A percentile compares a stretch with the other conserved stretches of the same genome.
Evolutionary conservation across 2,797 vertebrate species (phyloP).

Genomic region (Eutrigla gurnardus): DNA sequence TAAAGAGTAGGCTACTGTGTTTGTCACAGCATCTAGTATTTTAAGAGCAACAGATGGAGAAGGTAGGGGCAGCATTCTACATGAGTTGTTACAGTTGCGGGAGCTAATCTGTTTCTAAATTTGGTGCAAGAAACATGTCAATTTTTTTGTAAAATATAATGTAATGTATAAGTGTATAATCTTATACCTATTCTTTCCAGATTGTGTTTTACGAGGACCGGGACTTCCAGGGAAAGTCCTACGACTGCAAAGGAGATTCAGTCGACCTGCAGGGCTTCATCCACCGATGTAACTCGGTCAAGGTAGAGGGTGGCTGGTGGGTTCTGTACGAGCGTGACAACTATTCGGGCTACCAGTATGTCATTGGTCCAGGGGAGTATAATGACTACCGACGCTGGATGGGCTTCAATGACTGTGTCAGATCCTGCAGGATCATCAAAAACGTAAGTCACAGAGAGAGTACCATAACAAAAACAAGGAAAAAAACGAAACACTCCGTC

Average conservation of each 20-base stretch:
- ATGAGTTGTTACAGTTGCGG: neutral
- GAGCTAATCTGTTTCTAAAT: neutral
- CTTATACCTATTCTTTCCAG: slow-evolving; percentile 24
- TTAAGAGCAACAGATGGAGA: slow-evolving; percentile 55
- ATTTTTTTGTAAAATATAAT: too few species aligned
- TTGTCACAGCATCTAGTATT: slow-evolving; percentile 10
- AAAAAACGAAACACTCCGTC: neutral
- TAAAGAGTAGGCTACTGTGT: slow-evolving; percentile 55
- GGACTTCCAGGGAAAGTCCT: slow-evolving; percentile 75
- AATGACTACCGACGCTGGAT: slow-evolving; percentile 65
- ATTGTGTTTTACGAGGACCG: slow-evolving; percentile 71
- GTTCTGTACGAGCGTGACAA: slow-evolving; percentile 74
- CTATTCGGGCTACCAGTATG: slow-evolving; percentile 76
- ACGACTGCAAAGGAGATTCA: slow-evolving; percentile 73
- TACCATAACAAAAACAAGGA: neutral
- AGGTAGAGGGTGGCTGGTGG: slow-evolving; percentile 75
- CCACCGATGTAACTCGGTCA: slow-evolving; percentile 71
- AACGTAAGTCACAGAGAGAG: slow-evolving; percentile 42
- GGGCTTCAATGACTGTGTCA: slow-evolving; percentile 73
- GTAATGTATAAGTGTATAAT: neutral
- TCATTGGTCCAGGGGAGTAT: slow-evolving; percentile 70
- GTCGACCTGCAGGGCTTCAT: slow-evolving; percentile 63
- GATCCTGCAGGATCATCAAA: slow-evolving; percentile 71
- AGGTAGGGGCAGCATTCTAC: slow-evolving; percentile 41
- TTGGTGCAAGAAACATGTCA: neutral